These are phyloP conservation scores for Platerodrilus igneus DNA, from an alignment of 2,888 invertebrate species.

Conservation along the genomic window DNA sequence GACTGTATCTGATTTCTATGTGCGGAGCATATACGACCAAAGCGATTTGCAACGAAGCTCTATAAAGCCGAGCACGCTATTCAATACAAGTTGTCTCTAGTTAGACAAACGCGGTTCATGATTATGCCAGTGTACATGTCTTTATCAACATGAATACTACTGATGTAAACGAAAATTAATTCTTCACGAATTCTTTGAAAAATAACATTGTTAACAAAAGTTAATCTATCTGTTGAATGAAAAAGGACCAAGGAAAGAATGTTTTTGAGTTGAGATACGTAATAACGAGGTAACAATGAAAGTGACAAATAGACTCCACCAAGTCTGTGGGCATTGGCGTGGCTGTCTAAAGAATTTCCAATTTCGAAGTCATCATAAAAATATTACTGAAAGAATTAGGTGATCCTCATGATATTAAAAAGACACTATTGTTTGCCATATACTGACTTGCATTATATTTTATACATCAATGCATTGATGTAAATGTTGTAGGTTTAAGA, in stretches of 20 bases:
- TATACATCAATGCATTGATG: too few relatives aligned
- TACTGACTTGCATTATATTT: too few relatives aligned
- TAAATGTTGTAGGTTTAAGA: too few relatives aligned
- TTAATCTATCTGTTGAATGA: not conserved
- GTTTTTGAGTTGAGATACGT: not conserved
- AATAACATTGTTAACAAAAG: not conserved
- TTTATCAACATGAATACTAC: not conserved
- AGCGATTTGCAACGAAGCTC: too few relatives aligned
- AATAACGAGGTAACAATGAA: not conserved
- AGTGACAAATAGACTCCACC: not conserved
- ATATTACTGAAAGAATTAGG: too few relatives aligned
- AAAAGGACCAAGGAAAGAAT: not conserved
- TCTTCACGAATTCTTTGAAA: not conserved
- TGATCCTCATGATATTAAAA: too few relatives aligned
- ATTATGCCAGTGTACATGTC: not conserved
- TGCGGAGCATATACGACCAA: not conserved
- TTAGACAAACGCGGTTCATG: not conserved
- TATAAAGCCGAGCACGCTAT: too few relatives aligned
- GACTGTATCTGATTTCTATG: not conserved
- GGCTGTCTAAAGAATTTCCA: not conserved
- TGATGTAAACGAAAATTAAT: not conserved
- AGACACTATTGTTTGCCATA: too few relatives aligned
- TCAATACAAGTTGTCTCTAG: constrained; percentile 5
- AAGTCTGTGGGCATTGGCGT: not conserved
- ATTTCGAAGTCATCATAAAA: too few relatives aligned